These are phyloP conservation scores for Colletes latitarsis DNA, from an alignment of 1,140 invertebrate genomes.

Conservation along the genomic window DNA sequence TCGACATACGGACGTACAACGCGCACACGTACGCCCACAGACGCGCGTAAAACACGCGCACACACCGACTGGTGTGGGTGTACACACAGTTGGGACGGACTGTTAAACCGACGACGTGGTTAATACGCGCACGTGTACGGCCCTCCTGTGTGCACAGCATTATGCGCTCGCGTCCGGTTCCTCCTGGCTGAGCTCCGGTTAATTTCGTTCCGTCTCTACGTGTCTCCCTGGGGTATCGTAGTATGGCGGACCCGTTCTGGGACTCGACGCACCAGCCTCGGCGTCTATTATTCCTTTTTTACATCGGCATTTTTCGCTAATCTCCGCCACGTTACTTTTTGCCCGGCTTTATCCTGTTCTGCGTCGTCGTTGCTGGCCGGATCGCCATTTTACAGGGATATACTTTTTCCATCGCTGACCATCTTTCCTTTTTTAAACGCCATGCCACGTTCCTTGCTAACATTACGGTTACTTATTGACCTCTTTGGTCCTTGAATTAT, in stretches of 20 bases:
- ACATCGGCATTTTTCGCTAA: constrained; percentile 22
- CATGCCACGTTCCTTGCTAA: too few relatives aligned
- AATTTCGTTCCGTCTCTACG: constrained; percentile 54
- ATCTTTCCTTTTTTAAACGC: neutral
- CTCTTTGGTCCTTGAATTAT: too few relatives aligned
- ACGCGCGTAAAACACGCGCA: neutral
- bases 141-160: constrained; percentile 58
- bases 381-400: neutral
- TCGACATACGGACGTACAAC: constrained; percentile 39
- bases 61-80: neutral
- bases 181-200: constrained; percentile 51
- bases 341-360: neutral
- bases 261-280: neutral
- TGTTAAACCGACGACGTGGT: constrained; percentile 57
- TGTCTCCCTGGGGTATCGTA: constrained; percentile 42
- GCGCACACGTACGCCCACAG: neutral
- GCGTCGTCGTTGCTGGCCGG: neutral
- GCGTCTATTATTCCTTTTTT: constrained; percentile 37
- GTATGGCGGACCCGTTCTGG: constrained; percentile 16
- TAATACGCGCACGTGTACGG: constrained; percentile 41
- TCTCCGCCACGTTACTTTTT: constrained; percentile 2
- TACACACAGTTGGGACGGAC: constrained; percentile 30
- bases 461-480: too few relatives aligned
- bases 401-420: neutral
- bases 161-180: constrained; percentile 56